phyloP scores from a whole-genome alignment of 1,140 invertebrate genomes.

The Tribolium castaneum region DNA sequence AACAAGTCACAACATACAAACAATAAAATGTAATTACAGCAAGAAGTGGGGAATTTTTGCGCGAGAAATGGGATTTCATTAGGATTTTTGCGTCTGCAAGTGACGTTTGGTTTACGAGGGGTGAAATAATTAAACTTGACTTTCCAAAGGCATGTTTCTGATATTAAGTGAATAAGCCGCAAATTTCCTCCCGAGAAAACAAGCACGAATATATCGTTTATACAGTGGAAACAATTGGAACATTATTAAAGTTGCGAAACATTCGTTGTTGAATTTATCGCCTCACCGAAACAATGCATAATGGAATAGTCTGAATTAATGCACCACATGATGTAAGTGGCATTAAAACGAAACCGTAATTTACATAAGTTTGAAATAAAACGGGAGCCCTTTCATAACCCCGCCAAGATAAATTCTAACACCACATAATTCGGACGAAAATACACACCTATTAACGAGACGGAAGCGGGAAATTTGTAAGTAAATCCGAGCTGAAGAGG shows the following conservation, averaged over 20 bases:
- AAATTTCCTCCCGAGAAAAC: neutral
- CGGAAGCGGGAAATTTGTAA: constrained; percentile 25
- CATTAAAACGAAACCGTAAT: constrained; percentile 11
- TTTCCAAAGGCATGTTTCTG: neutral
- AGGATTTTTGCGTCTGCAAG: neutral
- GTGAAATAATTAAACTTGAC: neutral
- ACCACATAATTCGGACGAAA: constrained; percentile 19
- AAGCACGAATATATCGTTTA: neutral
- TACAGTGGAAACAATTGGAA: constrained; percentile 4
- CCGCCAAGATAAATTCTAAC: constrained; percentile 14
- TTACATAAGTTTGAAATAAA: constrained; percentile 18
- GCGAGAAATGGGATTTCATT: too few species aligned
- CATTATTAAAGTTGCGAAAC: constrained; percentile 4
- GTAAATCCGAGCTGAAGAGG: constrained; percentile 6
- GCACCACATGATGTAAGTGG: neutral
- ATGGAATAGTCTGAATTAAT: neutral
- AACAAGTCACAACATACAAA: too few species aligned
- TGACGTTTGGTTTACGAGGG: neutral
- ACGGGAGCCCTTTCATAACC: neutral
- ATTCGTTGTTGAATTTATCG: neutral
- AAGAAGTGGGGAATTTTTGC: too few species aligned
- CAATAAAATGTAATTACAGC: too few species aligned
- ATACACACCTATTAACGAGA: constrained; percentile 5
- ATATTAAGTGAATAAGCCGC: neutral
- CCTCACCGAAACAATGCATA: neutral